A percentile compares a stretch with the other conserved stretches of the same genome.
These are phyloP conservation scores for Lochmaea crataegi DNA, from an alignment of 2,888 invertebrate species.

Conservation along the genomic window DNA sequence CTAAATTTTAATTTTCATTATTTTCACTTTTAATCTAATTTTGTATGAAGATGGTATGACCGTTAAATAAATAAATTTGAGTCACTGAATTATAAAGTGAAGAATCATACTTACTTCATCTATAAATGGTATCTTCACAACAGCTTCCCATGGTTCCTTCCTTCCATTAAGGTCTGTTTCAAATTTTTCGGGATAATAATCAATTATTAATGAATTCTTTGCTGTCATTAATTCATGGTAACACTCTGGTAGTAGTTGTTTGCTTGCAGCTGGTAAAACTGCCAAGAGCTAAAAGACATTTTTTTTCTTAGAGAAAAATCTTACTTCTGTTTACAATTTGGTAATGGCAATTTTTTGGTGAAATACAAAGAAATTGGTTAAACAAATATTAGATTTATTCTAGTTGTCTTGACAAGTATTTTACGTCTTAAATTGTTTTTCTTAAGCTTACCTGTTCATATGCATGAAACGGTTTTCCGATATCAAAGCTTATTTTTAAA, in stretches of 20 bases:
- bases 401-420: neutral
- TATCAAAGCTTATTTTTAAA: slow-evolving; percentile 80
- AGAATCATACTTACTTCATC: slow-evolving; percentile 73
- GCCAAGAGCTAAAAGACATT: slow-evolving; percentile 76
- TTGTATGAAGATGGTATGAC: no score
- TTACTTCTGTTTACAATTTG: no score
- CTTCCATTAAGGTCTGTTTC: slow-evolving; percentile 97
- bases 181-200: slow-evolving; percentile 93
- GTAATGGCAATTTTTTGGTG: neutral
- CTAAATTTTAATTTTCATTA: no score
- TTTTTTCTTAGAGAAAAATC: no score
- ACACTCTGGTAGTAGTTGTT: slow-evolving; percentile 78
- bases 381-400: neutral
- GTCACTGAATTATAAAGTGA: neutral
- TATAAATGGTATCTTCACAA: slow-evolving; percentile 93
- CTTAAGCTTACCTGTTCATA: slow-evolving; percentile 80
- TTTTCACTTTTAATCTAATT: no score
- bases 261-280: slow-evolving; percentile 89
- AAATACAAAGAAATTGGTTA: neutral
- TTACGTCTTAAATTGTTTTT: neutral
- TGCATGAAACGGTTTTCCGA: slow-evolving; percentile 90
- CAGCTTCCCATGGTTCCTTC: slow-evolving; percentile 95
- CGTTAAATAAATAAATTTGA: no score
- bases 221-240: slow-evolving; percentile 84
- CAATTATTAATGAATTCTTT: slow-evolving; percentile 82